Evolutionary conservation across 2,797 vertebrate species (phyloP).

Genomic region (Loris lydekkerianus): DNA sequence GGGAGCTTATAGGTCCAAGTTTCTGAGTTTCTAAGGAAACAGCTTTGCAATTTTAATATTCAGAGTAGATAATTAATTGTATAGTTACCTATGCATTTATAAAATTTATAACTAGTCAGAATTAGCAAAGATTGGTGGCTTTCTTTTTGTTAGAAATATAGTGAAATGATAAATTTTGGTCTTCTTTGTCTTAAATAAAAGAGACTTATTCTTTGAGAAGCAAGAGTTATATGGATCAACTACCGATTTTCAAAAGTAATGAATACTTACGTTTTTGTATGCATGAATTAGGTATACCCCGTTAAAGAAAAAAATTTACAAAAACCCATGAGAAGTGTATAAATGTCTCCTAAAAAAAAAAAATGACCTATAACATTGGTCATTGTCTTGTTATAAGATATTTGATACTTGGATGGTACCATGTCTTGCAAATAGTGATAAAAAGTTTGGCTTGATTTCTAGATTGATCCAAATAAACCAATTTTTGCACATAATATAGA

Average conservation of each 20-base stretch:
- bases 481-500: neutral
- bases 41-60: slow-evolving; percentile 42
- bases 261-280: neutral
- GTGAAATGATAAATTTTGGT: neutral
- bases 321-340: neutral
- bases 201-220: neutral
- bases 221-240: neutral
- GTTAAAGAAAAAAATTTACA: neutral
- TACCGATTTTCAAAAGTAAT: neutral
- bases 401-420: neutral
- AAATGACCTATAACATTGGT: neutral
- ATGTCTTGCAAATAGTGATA: slow-evolving; percentile 19
- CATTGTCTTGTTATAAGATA: neutral
- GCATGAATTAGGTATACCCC: neutral
- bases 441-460: neutral
- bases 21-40: slow-evolving; percentile 55
- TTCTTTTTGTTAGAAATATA: slow-evolving; percentile 17
- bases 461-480: neutral
- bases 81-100: neutral
- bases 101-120: neutral
- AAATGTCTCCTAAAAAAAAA: neutral
- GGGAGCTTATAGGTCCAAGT: neutral
- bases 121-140: neutral
- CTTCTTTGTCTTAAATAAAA: slow-evolving; percentile 34
- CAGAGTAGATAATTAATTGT: slow-evolving; percentile 7